These are phyloP conservation scores for Chromobotia macracanthus DNA, from an alignment of 2,797 vertebrate genomes.

Conservation along the genomic window DNA sequence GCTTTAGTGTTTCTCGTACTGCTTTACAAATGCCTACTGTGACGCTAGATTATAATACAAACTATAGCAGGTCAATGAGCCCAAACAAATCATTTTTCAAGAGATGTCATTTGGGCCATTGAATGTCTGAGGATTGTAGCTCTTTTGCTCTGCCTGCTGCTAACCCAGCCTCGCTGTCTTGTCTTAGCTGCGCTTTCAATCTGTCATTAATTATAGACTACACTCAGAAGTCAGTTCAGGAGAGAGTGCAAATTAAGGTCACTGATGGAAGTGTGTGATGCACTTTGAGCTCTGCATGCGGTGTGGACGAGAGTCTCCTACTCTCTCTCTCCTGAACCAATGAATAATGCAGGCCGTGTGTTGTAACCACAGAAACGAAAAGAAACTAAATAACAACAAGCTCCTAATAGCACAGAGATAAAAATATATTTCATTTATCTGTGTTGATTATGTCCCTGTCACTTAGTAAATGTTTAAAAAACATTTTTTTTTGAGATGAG, in stretches of 20 bases:
- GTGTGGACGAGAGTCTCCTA: neutral
- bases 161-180: neutral
- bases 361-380: conserved; percentile 9
- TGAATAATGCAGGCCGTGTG: conserved; percentile 2
- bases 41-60: no score
- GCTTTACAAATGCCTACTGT: no score
- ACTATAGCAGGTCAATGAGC: no score
- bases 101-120: neutral
- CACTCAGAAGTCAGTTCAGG: conserved; percentile 21
- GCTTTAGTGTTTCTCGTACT: no score
- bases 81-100: conserved; percentile 5
- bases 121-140: conserved; percentile 12
- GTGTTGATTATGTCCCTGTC: neutral
- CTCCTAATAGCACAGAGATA: neutral
- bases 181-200: conserved; percentile 16
- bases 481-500: no score
- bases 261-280: conserved; percentile 26
- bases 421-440: conserved; percentile 9
- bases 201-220: conserved; percentile 39
- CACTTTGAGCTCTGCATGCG: neutral
- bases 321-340: neutral
- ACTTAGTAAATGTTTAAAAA: neutral
- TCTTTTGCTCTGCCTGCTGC: neutral
- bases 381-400: conserved; percentile 9
- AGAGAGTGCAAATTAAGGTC: conserved; percentile 44